Evolutionary conservation across 2,797 vertebrate genomes (phyloP).

Genomic region (Acrossocheilus fasciatus): DNA sequence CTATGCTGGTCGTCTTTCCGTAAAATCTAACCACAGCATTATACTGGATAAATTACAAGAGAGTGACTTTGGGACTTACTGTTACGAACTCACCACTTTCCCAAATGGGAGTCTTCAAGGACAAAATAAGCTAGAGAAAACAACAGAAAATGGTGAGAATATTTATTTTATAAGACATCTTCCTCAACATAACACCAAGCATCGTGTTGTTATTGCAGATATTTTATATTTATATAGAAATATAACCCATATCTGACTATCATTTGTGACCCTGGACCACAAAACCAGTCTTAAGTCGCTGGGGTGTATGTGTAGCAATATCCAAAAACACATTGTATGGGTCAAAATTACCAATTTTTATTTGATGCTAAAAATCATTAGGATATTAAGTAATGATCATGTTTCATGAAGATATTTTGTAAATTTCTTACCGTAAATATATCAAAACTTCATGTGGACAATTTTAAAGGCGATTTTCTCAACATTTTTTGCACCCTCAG

Average conservation of each 20-base stretch:
- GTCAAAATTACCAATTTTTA: too few species aligned
- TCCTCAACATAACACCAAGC: neutral
- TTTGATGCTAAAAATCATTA: too few species aligned
- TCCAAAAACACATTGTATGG: too few species aligned
- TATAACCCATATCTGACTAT: neutral
- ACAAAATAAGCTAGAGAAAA: constrained; percentile 23
- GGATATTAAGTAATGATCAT: too few species aligned
- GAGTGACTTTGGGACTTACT: constrained; percentile 50
- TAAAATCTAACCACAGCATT: constrained; percentile 23
- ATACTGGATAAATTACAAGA: constrained; percentile 31
- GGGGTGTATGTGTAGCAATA: too few species aligned
- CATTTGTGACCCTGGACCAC: neutral
- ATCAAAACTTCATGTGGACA: too few species aligned
- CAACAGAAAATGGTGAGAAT: neutral
- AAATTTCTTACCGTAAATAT: too few species aligned
- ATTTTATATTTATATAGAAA: neutral
- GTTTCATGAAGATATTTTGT: too few species aligned
- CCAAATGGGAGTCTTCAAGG: constrained; percentile 42
- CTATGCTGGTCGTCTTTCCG: constrained; percentile 10
- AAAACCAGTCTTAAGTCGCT: too few species aligned
- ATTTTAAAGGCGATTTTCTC: too few species aligned
- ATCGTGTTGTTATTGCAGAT: neutral
- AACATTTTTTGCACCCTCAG: too few species aligned
- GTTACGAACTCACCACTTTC: constrained; percentile 48
- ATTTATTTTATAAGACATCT: neutral